Evolutionary conservation across 1,140 invertebrate species (phyloP).

Genomic region (Drosophila melanica): DNA sequence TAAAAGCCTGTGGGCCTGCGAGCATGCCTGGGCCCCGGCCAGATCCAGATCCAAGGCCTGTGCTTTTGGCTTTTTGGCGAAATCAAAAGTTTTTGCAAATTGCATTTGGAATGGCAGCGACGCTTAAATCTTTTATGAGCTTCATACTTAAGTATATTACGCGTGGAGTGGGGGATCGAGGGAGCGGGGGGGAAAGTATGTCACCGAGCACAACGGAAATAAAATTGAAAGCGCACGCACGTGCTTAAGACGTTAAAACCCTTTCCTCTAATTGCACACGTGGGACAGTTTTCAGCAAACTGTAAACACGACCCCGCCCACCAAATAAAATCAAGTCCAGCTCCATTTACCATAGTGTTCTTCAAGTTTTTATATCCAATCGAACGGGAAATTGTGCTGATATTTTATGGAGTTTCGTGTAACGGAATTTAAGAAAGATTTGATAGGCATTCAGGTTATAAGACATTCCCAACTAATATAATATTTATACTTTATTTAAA

Average conservation of each 20-base stretch:
- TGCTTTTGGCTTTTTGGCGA: conserved; percentile 34
- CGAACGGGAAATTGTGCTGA: not conserved
- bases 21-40: not conserved
- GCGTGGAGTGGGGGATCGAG: not conserved
- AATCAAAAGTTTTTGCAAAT: conserved; percentile 80
- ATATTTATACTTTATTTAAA: too few relatives aligned
- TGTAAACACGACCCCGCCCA: conserved; percentile 1
- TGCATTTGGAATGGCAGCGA: conserved; percentile 76
- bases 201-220: conserved; percentile 36
- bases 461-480: too few relatives aligned
- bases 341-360: not conserved
- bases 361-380: not conserved
- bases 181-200: not conserved
- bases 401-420: not conserved
- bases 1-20: conserved; percentile 59
- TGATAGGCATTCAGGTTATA: not conserved
- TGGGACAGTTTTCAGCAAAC: conserved; percentile 58
- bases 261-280: conserved; percentile 72
- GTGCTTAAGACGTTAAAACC: conserved; percentile 63
- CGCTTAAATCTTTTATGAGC: conserved; percentile 79
- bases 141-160: conserved; percentile 52
- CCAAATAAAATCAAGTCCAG: conserved; percentile 1
- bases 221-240: conserved; percentile 77
- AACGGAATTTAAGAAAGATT: not conserved
- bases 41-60: conserved; percentile 5